Evolutionary conservation across 2,797 vertebrate species (phyloP).

Genomic region (Mormyrops boulengeri): DNA sequence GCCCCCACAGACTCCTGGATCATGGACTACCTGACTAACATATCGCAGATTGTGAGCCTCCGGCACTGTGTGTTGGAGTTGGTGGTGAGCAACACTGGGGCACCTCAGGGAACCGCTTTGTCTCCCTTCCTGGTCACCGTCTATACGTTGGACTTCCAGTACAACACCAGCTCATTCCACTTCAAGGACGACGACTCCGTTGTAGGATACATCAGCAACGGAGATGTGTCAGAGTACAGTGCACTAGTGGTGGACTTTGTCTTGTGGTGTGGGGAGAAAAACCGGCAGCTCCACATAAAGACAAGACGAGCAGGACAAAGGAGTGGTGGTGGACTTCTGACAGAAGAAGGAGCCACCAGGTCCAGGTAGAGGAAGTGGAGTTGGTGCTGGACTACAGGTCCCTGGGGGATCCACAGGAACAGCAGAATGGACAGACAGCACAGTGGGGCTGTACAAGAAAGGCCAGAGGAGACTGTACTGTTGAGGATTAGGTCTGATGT

Average conservation of each 20-base stretch:
- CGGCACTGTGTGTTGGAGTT: background rate
- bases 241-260: background rate
- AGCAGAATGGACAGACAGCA: background rate
- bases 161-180: background rate
- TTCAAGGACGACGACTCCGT: background rate
- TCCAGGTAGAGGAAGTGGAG: background rate
- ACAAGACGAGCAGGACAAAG: background rate
- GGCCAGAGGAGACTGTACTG: background rate
- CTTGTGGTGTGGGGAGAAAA: background rate
- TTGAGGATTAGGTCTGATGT: no score
- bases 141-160: background rate
- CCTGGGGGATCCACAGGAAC: background rate
- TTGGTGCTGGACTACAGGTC: background rate
- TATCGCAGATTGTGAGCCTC: background rate
- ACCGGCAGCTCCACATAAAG: background rate
- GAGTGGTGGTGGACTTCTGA: background rate
- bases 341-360: background rate
- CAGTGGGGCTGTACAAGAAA: background rate
- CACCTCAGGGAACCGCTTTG: background rate
- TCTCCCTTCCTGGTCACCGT: background rate
- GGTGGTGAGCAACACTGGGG: background rate
- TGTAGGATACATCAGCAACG: background rate
- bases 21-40: background rate
- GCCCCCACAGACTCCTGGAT: background rate
- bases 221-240: background rate